Base-by-base conservation (phyloP, 1,140 invertebrate genomes). In the Plodia interpunctella region DNA sequence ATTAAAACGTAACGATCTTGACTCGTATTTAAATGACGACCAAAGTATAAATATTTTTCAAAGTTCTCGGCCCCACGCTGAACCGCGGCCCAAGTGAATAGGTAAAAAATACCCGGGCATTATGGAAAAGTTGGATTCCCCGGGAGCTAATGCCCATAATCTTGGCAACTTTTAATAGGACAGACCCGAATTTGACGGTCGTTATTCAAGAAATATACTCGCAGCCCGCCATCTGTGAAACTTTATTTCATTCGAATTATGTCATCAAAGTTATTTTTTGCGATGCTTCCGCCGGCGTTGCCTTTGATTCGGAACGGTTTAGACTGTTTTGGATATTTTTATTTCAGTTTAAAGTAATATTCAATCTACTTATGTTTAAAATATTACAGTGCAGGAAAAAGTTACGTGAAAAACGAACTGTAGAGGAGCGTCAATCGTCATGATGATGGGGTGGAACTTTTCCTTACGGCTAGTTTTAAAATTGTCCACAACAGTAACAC, bases 101-200 rank as follows among this genome's bases (percentile, higher is more conserved):
- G 51, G 57, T 49, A 20, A 65, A 60, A 63, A 65, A 65, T 58
- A 65, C 61, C 8, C 32, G 32, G 59, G 66, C 74, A 79, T 76
- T 80, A 83, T 75, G 68, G 68, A 70, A 78, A 83, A 83, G 73
- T 85, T 81, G 65, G 72, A 77, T 73, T 69, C 71, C 70, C 78
- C 61, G 57, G 76, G 65, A 78, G 80, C 76, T 83, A 84, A 87
- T 83, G 74, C 70, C 68, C 78, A 87, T 84, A 87, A 87, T 87
- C 80, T 83, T 83, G 68, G 73, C 73, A 87, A 87, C 81, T 87
- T 87, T 87, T 87, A 87, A 87, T 87, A 84, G 83, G 80, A 77
- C 80, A 72, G 69, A 15, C 72, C 76, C 77, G 65, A 80, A 82
- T 84, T 83, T 84, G 80, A 83, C 76, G 80, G 81, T 66, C 71